phyloP scores from a whole-genome alignment of 2,797 vertebrate genomes.

The Lerista edwardsae region DNA sequence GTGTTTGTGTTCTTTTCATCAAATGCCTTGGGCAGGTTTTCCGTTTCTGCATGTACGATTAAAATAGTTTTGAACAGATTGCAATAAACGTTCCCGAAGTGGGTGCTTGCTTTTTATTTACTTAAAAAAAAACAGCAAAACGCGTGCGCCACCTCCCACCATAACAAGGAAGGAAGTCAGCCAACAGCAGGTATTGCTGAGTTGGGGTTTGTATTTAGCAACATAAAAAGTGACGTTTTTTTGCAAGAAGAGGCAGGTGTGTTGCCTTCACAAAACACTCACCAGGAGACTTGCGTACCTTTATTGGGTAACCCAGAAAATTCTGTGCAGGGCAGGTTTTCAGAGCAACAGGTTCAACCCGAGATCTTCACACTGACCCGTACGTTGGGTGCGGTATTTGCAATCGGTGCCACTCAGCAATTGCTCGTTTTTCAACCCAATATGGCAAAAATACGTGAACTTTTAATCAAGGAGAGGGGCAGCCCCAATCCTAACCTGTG shows the following conservation, averaged over 20 bases:
- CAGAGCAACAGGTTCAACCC: neutral
- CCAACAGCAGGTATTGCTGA: neutral
- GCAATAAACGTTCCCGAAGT: neutral
- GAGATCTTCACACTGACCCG: neutral
- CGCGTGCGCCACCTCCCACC: neutral
- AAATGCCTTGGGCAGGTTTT: neutral
- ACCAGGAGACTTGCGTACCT: neutral
- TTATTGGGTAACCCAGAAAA: neutral
- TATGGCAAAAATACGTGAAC: neutral
- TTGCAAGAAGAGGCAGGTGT: neutral
- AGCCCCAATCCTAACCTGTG: too few relatives aligned
- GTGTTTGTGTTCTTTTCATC: neutral
- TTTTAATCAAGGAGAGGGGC: neutral
- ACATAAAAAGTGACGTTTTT: neutral
- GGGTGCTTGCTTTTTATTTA: neutral
- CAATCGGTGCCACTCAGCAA: neutral
- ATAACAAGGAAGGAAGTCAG: neutral
- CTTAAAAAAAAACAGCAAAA: too few relatives aligned
- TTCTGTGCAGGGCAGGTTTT: too few relatives aligned
- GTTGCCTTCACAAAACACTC: neutral
- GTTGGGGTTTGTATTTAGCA: neutral
- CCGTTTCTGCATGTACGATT: neutral
- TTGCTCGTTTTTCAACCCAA: neutral
- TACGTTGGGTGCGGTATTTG: neutral
- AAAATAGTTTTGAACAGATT: constrained; percentile 4